phyloP scores from a whole-genome alignment of 2,888 invertebrate genomes.

The Halocaridina rubra region DNA sequence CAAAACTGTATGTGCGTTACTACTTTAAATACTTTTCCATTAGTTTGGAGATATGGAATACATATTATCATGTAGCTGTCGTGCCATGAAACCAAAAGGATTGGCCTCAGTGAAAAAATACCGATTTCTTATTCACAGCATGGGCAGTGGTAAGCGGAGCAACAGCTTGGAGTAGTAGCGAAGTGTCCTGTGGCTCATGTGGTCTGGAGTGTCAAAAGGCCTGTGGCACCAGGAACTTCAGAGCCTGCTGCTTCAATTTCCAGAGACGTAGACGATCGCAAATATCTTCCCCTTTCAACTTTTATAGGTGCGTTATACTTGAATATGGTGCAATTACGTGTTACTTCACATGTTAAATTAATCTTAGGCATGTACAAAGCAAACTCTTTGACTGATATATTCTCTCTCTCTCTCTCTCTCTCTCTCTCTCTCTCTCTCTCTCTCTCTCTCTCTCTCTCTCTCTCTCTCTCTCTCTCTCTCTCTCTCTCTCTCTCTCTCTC shows the following conservation, averaged over 20 bases:
- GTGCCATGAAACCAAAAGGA: no score
- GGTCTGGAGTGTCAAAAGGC: constrained; percentile 77
- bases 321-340: not conserved
- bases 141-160: constrained; percentile 57
- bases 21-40: no score
- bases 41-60: no score
- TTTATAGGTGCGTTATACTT: not conserved
- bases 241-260: constrained; percentile 81
- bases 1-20: no score
- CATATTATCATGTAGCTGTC: no score
- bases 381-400: no score
- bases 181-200: constrained; percentile 77
- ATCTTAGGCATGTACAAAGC: not conserved
- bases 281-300: not conserved
- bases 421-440: not conserved
- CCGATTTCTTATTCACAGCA: not conserved
- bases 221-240: constrained; percentile 78
- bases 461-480: constrained; percentile 1
- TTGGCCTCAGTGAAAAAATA: not conserved
- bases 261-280: constrained; percentile 71
- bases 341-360: not conserved
- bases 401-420: not conserved
- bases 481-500: not conserved
- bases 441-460: not conserved
- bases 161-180: constrained; percentile 69